Evolutionary conservation across 2,113 vertebrate species (phyloP), one percentile per base, ranked within the genome.

Genomic region (Halcyon malimbica): DNA sequence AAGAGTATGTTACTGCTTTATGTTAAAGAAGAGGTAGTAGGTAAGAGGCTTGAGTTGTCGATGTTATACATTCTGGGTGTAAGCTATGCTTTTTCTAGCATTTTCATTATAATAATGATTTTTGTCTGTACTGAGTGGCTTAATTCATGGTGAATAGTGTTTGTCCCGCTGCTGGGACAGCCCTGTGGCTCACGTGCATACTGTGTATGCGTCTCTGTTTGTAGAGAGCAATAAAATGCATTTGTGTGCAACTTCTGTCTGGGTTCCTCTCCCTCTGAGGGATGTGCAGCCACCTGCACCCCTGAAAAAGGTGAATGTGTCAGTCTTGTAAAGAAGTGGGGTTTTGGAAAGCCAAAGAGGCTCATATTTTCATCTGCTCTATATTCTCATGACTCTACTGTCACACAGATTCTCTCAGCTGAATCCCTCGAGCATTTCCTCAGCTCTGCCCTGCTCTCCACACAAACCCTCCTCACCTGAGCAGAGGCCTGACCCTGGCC

Each of bases 91-190:
- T 70, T 94, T 94, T 91, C 41, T 89, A 86, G 90, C 85, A 87
- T 87, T 89, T 96, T 95, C 93, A 95, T 97, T 97, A 96, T 83
- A 86, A 95, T 94, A 95, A 95, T 94, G 95, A 95, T 74, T 77
- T 63, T 92, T 93, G 90, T 96, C 70, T 96, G 84, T 83, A 46
- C 69, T 59, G 26, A 62, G 95, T 81, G 96, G 24, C 92, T 73
- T 69, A 80, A 94, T 96, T 95, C 92, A 35, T 78, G 83, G 70
- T 93, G 95, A 81, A 96, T 96, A 33, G 13, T 42, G 64, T 96
- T 95, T 93, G 37, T 96, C 96, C 95, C 91, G 1, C 39, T 90
- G 2, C 56, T 82, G 94, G 96, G 97, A 96, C 76, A 82, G 96
- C 90, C 89, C 35, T 35, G 5, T 11, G 95, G 95, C 83, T 79